Percentiles rank a stretch among this genome's conserved stretches.
These are phyloP conservation scores for Calyptomena viridis DNA, from an alignment of 2,113 vertebrate genomes.

Conservation along the genomic window DNA sequence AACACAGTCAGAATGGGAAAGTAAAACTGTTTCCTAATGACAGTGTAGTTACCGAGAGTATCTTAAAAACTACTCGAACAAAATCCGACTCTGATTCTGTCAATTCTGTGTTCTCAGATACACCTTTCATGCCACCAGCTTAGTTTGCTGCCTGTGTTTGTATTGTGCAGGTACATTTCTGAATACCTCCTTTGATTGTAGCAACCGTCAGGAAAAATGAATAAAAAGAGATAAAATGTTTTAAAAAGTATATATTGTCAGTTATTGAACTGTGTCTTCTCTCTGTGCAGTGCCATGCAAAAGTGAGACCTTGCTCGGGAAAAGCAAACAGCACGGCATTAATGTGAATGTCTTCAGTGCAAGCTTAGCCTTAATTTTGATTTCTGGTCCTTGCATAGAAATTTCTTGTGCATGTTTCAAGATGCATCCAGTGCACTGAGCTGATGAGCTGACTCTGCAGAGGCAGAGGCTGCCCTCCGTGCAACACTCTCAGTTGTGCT, in stretches of 20 bases:
- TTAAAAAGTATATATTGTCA: not conserved
- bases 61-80: slow-evolving; percentile 80
- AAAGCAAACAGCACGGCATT: not conserved
- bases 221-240: slow-evolving; percentile 52
- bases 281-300: not conserved
- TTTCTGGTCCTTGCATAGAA: not conserved
- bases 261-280: not conserved
- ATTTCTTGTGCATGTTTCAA: not conserved
- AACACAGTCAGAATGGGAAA: slow-evolving; percentile 72
- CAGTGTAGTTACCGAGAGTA: slow-evolving; percentile 75
- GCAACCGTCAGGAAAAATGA: slow-evolving; percentile 47
- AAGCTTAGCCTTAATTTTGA: not conserved
- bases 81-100: slow-evolving; percentile 74
- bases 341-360: not conserved
- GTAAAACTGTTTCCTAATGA: slow-evolving; percentile 69
- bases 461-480: not conserved
- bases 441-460: not conserved
- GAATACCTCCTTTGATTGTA: slow-evolving; percentile 49
- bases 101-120: slow-evolving; percentile 74
- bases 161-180: not conserved
- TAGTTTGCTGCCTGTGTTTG: slow-evolving; percentile 52
- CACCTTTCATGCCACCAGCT: slow-evolving; percentile 66
- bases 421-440: not conserved
- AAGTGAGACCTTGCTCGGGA: accelerated
- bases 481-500: not conserved